Evolutionary conservation across 2,113 vertebrate species (phyloP).

Genomic region (Trematocara stigmaticum): DNA sequence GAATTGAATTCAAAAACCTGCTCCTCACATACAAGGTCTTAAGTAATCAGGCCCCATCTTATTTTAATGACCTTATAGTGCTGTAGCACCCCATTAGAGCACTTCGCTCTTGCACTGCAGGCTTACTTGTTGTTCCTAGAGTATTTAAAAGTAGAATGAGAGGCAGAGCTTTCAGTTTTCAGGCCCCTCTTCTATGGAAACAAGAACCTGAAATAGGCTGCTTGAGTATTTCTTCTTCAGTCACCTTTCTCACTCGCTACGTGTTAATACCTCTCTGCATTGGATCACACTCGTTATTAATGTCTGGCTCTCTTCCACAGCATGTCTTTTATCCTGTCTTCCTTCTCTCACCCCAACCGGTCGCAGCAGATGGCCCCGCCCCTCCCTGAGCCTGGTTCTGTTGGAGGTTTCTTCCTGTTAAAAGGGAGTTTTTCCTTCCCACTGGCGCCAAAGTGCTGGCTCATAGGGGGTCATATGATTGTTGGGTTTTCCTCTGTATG

Average conservation of each 20-base stretch:
- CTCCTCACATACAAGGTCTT: not conserved
- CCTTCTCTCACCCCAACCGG: not conserved
- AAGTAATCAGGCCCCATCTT: not conserved
- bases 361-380: not conserved
- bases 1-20: rapidly evolving
- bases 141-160: rapidly evolving
- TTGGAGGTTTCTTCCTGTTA: not conserved
- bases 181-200: rapidly evolving
- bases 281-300: not conserved
- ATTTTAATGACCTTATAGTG: not conserved
- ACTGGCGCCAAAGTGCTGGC: not conserved
- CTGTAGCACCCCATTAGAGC: not conserved
- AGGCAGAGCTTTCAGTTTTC: not conserved
- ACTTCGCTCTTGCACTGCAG: rapidly evolving
- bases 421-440: not conserved
- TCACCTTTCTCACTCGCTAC: rapidly evolving
- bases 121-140: not conserved
- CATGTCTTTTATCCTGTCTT: rapidly evolving
- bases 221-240: not conserved
- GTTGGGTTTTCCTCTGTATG: not conserved
- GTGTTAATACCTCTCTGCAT: not conserved
- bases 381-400: not conserved
- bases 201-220: not conserved
- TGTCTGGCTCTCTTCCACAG: rapidly evolving
- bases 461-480: not conserved